These are phyloP conservation scores for Sylvia atricapilla DNA, from an alignment of 2,113 vertebrate species.

Conservation along the genomic window DNA sequence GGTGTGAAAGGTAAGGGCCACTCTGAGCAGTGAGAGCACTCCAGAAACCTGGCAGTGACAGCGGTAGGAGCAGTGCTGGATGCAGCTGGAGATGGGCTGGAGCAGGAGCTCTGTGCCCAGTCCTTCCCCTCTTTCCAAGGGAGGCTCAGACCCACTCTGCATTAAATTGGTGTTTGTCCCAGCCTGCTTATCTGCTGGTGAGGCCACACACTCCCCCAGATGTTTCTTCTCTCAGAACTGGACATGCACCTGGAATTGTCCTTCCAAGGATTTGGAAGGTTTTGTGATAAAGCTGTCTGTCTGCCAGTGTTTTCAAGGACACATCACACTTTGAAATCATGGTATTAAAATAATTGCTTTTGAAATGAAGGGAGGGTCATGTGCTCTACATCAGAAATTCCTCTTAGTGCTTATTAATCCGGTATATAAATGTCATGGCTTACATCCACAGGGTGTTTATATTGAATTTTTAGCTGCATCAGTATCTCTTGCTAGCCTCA, in stretches of 20 bases:
- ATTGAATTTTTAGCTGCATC: slow-evolving; percentile 21
- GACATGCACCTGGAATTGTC: background rate
- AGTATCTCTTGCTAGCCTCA: slow-evolving; percentile 10
- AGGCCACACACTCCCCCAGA: background rate
- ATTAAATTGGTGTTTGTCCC: background rate
- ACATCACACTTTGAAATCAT: background rate
- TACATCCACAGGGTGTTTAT: slow-evolving; percentile 38
- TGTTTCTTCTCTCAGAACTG: background rate
- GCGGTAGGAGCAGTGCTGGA: background rate
- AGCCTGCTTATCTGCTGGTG: background rate
- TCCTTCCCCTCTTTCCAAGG: background rate
- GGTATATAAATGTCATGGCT: slow-evolving; percentile 29
- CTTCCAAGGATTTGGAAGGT: background rate
- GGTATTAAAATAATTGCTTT: slow-evolving; percentile 43
- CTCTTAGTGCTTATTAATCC: slow-evolving; percentile 24
- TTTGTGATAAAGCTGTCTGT: background rate
- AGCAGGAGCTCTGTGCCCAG: background rate
- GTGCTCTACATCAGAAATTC: slow-evolving; percentile 41
- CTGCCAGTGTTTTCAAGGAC: background rate
- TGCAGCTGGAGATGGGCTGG: background rate
- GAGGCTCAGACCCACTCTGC: background rate
- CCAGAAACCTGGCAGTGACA: background rate
- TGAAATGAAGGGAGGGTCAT: background rate
- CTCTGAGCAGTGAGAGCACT: fast-evolving
- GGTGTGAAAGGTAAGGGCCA: background rate